Percentiles rank a stretch among this genome's conserved stretches.
These are phyloP conservation scores for Rhyzopertha dominica DNA, from an alignment of 1,140 invertebrate species.

Conservation along the genomic window DNA sequence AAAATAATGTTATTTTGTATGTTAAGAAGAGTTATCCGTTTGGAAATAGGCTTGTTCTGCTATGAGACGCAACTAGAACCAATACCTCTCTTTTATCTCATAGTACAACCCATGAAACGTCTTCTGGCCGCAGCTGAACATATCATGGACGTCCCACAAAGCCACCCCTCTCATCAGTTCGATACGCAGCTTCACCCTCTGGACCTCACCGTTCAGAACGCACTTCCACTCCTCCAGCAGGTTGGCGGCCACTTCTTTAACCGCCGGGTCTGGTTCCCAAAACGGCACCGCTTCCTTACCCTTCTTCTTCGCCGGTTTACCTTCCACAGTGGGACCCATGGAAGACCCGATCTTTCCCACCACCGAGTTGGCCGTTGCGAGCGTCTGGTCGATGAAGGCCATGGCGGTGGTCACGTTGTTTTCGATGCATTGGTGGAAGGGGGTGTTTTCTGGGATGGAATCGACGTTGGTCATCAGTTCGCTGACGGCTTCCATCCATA, in stretches of 20 bases:
- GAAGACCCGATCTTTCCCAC: no score
- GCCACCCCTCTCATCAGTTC: slow-evolving; percentile 43
- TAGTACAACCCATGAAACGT: slow-evolving; percentile 47
- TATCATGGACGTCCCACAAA: slow-evolving; percentile 46
- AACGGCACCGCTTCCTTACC: neutral
- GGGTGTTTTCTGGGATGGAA: neutral
- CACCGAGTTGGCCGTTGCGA: slow-evolving; percentile 5
- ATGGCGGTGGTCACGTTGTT: neutral
- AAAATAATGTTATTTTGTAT: no score
- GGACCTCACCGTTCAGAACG: slow-evolving; percentile 51
- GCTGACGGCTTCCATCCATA: neutral
- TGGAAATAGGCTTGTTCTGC: no score
- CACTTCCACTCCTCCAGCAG: slow-evolving; percentile 50
- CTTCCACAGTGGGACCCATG: no score
- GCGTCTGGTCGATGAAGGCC: slow-evolving; percentile 8
- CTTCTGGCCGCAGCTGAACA: slow-evolving; percentile 44
- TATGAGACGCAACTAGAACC: no score
- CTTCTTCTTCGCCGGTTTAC: no score
- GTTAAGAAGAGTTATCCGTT: no score
- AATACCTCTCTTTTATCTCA: slow-evolving; percentile 47
- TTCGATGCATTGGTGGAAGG: slow-evolving; percentile 5
- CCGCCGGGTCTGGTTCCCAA: slow-evolving; percentile 15
- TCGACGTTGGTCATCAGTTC: neutral
- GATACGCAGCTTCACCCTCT: slow-evolving; percentile 47
- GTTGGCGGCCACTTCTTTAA: slow-evolving; percentile 19